Percentiles rank a stretch among this genome's conserved stretches.
These are phyloP conservation scores for Noturus placidus DNA, from an alignment of 2,113 vertebrate species.

Conservation along the genomic window DNA sequence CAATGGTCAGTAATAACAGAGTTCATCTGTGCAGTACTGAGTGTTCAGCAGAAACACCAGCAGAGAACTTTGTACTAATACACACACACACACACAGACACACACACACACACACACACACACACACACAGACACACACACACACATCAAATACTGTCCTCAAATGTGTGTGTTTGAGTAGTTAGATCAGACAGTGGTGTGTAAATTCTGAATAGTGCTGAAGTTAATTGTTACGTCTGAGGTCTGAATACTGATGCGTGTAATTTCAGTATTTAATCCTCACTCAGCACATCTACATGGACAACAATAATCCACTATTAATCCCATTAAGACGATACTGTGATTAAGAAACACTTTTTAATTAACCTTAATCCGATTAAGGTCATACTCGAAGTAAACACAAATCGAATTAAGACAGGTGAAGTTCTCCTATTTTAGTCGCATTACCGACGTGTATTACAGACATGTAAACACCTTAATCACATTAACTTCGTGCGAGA, in stretches of 20 bases:
- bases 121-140: neutral
- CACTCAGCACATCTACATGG: too few relatives aligned
- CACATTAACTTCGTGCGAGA: too few relatives aligned
- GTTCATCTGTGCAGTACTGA: conserved; percentile 48
- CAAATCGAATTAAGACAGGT: too few relatives aligned
- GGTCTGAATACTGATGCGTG: neutral
- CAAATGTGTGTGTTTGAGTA: neutral
- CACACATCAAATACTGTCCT: neutral
- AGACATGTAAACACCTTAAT: too few relatives aligned
- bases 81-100: neutral
- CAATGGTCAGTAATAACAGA: conserved; percentile 37
- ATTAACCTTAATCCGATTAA: too few relatives aligned
- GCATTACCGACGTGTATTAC: too few relatives aligned
- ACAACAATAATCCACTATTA: too few relatives aligned
- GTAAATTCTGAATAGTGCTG: neutral
- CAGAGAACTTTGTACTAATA: neutral
- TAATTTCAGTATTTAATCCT: neutral
- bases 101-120: neutral
- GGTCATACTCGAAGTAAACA: too few relatives aligned
- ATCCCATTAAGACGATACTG: too few relatives aligned
- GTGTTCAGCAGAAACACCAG: neutral
- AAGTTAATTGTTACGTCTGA: neutral
- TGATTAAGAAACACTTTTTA: too few relatives aligned
- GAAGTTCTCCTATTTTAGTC: too few relatives aligned
- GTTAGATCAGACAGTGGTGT: neutral